These are phyloP conservation scores for Chionodraco myersi DNA, from an alignment of 2,113 vertebrate genomes.

Conservation along the genomic window DNA sequence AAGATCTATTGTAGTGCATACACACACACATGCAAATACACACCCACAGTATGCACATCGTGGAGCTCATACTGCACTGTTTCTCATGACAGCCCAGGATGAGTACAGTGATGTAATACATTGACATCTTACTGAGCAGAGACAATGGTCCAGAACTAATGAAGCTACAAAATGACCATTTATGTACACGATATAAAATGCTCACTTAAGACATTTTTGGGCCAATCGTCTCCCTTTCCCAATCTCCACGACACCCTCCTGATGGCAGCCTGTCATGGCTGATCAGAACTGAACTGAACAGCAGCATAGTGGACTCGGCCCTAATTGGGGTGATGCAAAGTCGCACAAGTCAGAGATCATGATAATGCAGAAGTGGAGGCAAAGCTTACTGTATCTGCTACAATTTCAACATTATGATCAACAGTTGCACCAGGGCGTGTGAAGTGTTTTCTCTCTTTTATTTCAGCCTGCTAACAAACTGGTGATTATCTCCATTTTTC, in stretches of 20 bases:
- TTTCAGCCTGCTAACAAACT: neutral
- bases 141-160: slow-evolving; percentile 62
- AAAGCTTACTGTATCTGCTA: slow-evolving; percentile 26
- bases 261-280: slow-evolving; percentile 28
- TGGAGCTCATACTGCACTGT: neutral
- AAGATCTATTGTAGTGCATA: slow-evolving; percentile 15
- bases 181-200: slow-evolving; percentile 42
- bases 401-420: slow-evolving; percentile 1
- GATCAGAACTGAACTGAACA: slow-evolving; percentile 43
- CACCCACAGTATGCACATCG: slow-evolving; percentile 17
- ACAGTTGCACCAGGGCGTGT: neutral
- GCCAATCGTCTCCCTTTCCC: neutral
- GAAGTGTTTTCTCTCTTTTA: neutral
- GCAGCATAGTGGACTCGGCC: slow-evolving; percentile 32
- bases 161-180: slow-evolving; percentile 63
- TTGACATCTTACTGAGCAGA: slow-evolving; percentile 63
- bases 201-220: neutral
- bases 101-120: slow-evolving; percentile 56
- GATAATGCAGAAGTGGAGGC: slow-evolving; percentile 6
- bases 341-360: slow-evolving; percentile 20
- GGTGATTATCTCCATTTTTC: neutral
- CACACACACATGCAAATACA: slow-evolving; percentile 29
- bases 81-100: slow-evolving; percentile 22
- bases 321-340: slow-evolving; percentile 50
- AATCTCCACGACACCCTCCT: slow-evolving; percentile 17